These are phyloP conservation scores for Diadema setosum DNA, from an alignment of 35 echinoderm and acorn worm species.

Conservation along the genomic window DNA sequence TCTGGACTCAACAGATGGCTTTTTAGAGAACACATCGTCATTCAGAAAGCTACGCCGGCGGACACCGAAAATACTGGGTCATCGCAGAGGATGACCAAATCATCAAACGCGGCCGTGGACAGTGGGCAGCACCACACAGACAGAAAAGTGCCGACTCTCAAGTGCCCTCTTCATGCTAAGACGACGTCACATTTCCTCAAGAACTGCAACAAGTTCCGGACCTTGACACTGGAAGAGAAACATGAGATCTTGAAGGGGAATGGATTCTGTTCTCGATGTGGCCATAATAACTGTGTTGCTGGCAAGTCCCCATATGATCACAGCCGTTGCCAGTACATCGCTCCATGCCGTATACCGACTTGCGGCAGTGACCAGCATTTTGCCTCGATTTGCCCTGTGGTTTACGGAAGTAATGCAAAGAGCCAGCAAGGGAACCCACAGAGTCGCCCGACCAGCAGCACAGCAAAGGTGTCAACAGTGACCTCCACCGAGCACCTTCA, in stretches of 20 bases:
- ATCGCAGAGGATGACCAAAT: background rate
- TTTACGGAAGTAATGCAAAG: conserved; percentile 28
- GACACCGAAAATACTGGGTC: too few relatives aligned
- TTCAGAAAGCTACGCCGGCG: too few relatives aligned
- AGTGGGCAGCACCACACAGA: background rate
- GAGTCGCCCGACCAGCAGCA: conserved; percentile 5
- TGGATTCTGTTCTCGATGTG: conserved; percentile 54
- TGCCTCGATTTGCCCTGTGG: conserved; percentile 51
- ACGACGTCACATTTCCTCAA: conserved; percentile 43
- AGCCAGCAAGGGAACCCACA: background rate
- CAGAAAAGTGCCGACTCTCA: background rate
- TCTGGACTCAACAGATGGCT: too few relatives aligned
- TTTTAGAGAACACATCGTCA: too few relatives aligned
- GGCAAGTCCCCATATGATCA: conserved; percentile 57
- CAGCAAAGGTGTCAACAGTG: conserved; percentile 6
- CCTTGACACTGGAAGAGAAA: too few relatives aligned
- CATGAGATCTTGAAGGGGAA: conserved; percentile 58
- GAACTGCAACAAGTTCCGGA: conserved; percentile 78
- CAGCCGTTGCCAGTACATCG: conserved; percentile 56
- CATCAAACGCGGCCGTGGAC: background rate
- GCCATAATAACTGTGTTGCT: conserved; percentile 74
- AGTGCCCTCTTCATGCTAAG: conserved; percentile 60
- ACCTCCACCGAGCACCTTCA: background rate
- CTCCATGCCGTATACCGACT: conserved; percentile 32
- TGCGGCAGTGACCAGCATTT: conserved; percentile 60